These are phyloP conservation scores for Trematomus loennbergii DNA, from an alignment of 2,113 vertebrate genomes.

Conservation along the genomic window DNA sequence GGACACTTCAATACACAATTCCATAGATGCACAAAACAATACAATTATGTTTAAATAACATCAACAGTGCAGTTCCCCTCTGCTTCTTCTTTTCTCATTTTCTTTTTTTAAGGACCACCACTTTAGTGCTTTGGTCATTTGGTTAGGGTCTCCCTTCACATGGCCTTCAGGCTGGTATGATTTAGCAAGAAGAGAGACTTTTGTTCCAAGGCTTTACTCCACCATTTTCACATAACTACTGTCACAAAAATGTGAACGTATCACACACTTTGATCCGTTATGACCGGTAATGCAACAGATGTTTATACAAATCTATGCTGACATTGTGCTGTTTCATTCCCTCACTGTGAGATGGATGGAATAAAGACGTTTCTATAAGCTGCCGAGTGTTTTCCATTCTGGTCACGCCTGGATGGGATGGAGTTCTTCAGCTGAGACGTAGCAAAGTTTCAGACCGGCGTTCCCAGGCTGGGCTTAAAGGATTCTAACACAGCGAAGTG, in stretches of 20 bases:
- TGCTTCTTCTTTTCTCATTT: too few species aligned
- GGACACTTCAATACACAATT: too few species aligned
- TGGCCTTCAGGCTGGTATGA: too few species aligned
- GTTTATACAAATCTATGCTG: neutral
- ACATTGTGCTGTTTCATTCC: neutral
- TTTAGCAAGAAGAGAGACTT: neutral
- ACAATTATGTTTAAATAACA: too few species aligned
- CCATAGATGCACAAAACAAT: too few species aligned
- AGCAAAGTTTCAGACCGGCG: slow-evolving; percentile 29
- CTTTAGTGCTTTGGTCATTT: too few species aligned
- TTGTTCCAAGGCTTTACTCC: too few species aligned
- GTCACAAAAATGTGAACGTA: neutral
- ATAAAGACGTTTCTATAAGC: slow-evolving; percentile 3
- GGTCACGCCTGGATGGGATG: slow-evolving; percentile 1
- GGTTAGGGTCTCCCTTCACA: too few species aligned
- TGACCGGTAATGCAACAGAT: neutral
- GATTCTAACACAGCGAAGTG: slow-evolving; percentile 20
- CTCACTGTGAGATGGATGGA: neutral
- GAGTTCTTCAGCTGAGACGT: slow-evolving; percentile 40
- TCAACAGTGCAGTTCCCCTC: too few species aligned
- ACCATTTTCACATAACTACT: neutral
- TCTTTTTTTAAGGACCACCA: too few species aligned
- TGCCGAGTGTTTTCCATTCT: slow-evolving; percentile 24
- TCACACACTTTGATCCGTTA: neutral
- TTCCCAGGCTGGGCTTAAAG: slow-evolving; percentile 45